Conservation (phyloP, 2,797 vertebrate genomes). For the Loriculus beryllinus region DNA sequence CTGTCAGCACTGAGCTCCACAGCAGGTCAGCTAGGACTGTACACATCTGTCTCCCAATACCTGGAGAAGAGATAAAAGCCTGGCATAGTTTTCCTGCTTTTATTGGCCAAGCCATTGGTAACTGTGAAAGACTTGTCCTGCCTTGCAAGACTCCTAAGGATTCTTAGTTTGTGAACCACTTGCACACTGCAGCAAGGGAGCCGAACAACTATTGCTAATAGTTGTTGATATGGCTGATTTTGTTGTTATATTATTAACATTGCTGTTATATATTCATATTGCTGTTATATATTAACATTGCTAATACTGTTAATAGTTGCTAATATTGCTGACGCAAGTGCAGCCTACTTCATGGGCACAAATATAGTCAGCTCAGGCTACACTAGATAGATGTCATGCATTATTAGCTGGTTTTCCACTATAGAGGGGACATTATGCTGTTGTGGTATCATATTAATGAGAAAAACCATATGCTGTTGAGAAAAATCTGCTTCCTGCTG, state of each 20-base stretch:
- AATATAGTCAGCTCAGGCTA: neutral
- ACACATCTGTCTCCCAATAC: neutral
- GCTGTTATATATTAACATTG: neutral
- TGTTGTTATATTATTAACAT: neutral
- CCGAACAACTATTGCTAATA: neutral
- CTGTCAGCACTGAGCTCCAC: neutral
- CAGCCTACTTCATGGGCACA: neutral
- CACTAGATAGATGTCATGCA: neutral
- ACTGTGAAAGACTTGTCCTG: neutral
- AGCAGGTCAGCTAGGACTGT: neutral
- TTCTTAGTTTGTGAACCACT: neutral
- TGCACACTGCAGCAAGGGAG: neutral
- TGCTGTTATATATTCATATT: neutral
- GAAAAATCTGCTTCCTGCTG: neutral
- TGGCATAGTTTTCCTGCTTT: neutral
- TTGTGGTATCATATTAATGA: neutral
- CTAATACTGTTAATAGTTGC: neutral
- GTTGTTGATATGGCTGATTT: neutral
- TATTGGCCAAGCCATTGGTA: neutral
- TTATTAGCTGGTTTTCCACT: neutral
- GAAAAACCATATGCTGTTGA: rapidly evolving
- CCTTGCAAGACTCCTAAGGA: neutral
- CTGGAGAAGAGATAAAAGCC: neutral
- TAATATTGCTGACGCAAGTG: neutral
- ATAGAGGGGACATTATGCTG: neutral